Conservation (phyloP, 2,797 vertebrate genomes). For the Peromyscus aztecus region DNA sequence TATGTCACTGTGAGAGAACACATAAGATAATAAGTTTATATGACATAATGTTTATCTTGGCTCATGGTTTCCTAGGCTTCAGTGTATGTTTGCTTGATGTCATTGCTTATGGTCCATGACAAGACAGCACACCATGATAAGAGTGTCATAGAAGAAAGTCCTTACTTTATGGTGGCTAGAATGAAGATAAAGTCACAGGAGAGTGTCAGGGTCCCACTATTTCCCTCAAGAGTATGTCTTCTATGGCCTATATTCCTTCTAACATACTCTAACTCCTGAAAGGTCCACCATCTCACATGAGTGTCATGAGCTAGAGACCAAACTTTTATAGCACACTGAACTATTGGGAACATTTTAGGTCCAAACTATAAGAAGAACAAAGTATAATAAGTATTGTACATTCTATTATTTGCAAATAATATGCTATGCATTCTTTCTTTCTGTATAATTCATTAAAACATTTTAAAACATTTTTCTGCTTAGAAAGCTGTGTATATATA, state of each 20-base stretch:
- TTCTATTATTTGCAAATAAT: neutral
- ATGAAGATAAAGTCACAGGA: neutral
- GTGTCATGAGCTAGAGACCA: neutral
- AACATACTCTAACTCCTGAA: accelerated
- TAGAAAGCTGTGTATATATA: neutral
- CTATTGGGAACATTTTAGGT: neutral
- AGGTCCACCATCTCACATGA: accelerated
- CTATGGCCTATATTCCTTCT: neutral
- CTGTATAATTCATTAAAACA: neutral
- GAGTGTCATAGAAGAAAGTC: neutral
- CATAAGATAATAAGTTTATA: neutral
- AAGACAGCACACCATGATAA: too few relatives aligned
- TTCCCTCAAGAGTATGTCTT: too few relatives aligned
- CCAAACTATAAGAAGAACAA: neutral
- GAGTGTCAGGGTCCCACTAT: neutral
- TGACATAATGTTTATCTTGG: neutral
- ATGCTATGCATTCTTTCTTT: neutral
- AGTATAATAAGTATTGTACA: neutral
- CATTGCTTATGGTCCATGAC: too few relatives aligned
- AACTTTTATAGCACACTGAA: neutral
- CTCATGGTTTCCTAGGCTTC: neutral
- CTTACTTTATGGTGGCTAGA: too few relatives aligned
- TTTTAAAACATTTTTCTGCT: neutral
- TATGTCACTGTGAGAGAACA: neutral
- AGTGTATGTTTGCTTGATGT: neutral